phyloP scores from a whole-genome alignment of 1,140 invertebrate species.

The Helicoverpa zea region DNA sequence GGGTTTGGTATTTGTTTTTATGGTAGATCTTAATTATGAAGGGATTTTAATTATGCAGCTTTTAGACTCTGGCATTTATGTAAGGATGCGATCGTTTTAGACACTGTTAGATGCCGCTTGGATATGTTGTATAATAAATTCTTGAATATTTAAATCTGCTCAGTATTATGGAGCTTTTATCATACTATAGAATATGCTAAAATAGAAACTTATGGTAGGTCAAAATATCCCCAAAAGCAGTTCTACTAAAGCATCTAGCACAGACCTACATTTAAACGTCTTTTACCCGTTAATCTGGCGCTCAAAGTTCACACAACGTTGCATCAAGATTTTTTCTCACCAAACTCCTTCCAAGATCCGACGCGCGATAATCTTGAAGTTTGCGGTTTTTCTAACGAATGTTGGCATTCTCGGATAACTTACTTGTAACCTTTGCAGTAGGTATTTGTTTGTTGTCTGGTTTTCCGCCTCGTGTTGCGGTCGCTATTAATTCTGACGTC shows the following conservation, averaged over 20 bases:
- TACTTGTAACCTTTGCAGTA: conserved; percentile 9
- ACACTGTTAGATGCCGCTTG: too few relatives aligned
- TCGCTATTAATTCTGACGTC: conserved; percentile 19
- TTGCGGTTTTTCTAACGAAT: conserved; percentile 32
- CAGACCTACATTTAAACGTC: background rate
- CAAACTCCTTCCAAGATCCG: background rate
- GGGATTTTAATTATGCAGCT: too few relatives aligned
- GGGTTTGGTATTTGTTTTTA: background rate
- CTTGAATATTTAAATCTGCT: too few relatives aligned
- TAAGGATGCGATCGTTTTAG: too few relatives aligned
- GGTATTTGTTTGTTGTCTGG: conserved; percentile 23
- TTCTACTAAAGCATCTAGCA: too few relatives aligned
- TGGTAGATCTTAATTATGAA: too few relatives aligned
- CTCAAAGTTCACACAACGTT: background rate
- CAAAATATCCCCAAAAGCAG: too few relatives aligned
- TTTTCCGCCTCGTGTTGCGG: conserved; percentile 32
- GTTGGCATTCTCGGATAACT: conserved; percentile 17
- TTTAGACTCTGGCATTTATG: too few relatives aligned
- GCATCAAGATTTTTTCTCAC: background rate
- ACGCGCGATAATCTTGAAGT: conserved; percentile 11
- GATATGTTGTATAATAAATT: too few relatives aligned
- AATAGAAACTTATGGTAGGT: too few relatives aligned
- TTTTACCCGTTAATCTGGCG: background rate
- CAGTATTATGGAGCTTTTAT: too few relatives aligned
- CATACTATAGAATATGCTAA: too few relatives aligned